Evolutionary conservation across 37 sponge, comb jelly and placozoan genomes (phyloP), one percentile per base, ranked within the genome.

Genomic region (Agelas oroides): DNA sequence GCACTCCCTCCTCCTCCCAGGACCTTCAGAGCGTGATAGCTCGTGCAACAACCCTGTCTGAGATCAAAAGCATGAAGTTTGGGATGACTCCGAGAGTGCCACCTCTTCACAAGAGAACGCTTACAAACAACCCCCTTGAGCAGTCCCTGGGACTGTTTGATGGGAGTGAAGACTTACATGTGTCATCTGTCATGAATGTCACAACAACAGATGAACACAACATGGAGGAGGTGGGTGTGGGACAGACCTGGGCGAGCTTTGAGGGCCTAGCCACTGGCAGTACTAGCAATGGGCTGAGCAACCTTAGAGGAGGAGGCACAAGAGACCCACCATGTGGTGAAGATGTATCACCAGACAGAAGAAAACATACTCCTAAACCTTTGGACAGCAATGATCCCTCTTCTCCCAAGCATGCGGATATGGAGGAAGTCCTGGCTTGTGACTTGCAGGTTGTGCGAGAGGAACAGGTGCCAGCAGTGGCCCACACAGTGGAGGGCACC

Each of bases 31-130:
- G 19, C 8, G 66, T 70, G 1, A 28, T 69, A 18, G 17, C 57
- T 17, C 76, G 76, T 25, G 76, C 69, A 18, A 20, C 53, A 27
- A 69, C 82, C 12, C 2, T 82, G 23, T 27, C 24, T 21, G 38
- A 72, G 28, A 70, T 82, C 11, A 35, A 71, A 32, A 2, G 18
- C 33, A 82, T 82, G 82, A 82, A 82, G 61, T 72, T 62, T 23
- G 14, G 41, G 39, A 71, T 82, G 82, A 82, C 82, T 39, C 82
- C 82, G 0, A 59, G 63, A 32, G 38, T 82, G 19, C 82, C 82
- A 24, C 72, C 71, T 2, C 82, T 82, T 11, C 73, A 71, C 62
- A 30, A 57, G 38, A 53, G 82, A 3, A 78, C 54, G 0, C 79
- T 78, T 31, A 23, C 78, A 17, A 65, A 65, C 23, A 78, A 78